These are phyloP conservation scores for Poeciliopsis paucimaculata DNA, from an alignment of 2,797 vertebrate species.

Conservation along the genomic window DNA sequence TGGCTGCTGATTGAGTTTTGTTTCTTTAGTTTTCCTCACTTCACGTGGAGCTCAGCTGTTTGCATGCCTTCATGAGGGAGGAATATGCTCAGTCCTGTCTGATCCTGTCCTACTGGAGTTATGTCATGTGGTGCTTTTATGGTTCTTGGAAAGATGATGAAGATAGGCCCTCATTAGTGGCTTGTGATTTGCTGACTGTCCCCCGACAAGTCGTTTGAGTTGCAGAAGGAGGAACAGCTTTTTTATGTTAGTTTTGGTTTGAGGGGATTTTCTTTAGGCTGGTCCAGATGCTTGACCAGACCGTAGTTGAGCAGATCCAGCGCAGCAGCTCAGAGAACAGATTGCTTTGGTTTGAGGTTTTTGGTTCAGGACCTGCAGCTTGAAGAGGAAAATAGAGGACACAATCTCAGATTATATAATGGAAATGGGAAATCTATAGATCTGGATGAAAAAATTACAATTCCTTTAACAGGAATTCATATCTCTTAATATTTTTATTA, in stretches of 20 bases:
- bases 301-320: conserved; percentile 18
- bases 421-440: conserved; percentile 14
- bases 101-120: conserved; percentile 25
- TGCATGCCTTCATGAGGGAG: conserved; percentile 61
- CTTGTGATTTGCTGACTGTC: conserved; percentile 25
- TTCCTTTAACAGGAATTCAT: neutral
- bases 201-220: conserved; percentile 37
- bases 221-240: conserved; percentile 30
- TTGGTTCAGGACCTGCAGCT: conserved; percentile 47
- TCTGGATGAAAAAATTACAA: conserved; percentile 39
- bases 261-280: conserved; percentile 42
- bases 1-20: conserved; percentile 9
- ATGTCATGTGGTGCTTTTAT: conserved; percentile 20
- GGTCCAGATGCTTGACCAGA: conserved; percentile 54
- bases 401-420: conserved; percentile 26
- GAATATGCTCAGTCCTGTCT: conserved; percentile 68
- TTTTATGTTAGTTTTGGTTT: conserved; percentile 57
- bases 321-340: conserved; percentile 43
- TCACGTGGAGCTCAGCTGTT: conserved; percentile 27
- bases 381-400: conserved; percentile 38
- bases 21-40: conserved; percentile 31
- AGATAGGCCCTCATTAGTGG: conserved; percentile 27
- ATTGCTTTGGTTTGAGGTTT: conserved; percentile 62
- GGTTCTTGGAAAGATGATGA: conserved; percentile 23
- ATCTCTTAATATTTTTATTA: neutral